Conservation (phyloP, 92 coral and sea anemone species). For the Phenganax marumi region DNA sequence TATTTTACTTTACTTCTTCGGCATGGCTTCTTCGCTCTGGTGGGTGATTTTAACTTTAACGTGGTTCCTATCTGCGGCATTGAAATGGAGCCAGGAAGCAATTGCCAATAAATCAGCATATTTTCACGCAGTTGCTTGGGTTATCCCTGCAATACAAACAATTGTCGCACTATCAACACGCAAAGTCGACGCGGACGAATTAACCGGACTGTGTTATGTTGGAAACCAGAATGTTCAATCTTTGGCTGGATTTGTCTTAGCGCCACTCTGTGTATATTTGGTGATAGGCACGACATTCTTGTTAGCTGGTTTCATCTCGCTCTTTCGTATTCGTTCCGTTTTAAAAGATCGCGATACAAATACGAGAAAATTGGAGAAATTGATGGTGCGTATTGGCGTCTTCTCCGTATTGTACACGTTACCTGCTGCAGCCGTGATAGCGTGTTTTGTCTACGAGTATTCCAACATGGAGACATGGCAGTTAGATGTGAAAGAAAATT, state of each 20-base stretch:
- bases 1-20: conserved; percentile 88
- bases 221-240: conserved; percentile 70
- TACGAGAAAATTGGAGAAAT: conserved; percentile 88
- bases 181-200: conserved; percentile 92
- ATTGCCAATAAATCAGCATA: conserved; percentile 86
- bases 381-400: conserved; percentile 95
- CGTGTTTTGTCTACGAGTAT: conserved; percentile 88
- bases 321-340: conserved; percentile 92
- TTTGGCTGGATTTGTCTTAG: conserved; percentile 81
- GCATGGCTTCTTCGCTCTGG: conserved; percentile 99
- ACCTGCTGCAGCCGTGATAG: conserved; percentile 85
- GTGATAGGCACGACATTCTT: conserved; percentile 82
- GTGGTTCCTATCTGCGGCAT: conserved; percentile 93
- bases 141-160: conserved; percentile 93
- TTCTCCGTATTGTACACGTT: conserved; percentile 90
- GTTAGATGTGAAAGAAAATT: conserved; percentile 40
- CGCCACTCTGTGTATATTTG: conserved; percentile 82
- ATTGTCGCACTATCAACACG: conserved; percentile 82
- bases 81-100: conserved; percentile 99
- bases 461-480: conserved; percentile 85
- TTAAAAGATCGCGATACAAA: conserved; percentile 90
- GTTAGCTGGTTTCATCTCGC: conserved; percentile 85
- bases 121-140: conserved; percentile 92
- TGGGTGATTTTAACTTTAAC: conserved; percentile 94
- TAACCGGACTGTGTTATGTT: conserved; percentile 87